Conservation (phyloP, 2,797 vertebrate species). For the Sardinella longiceps region DNA sequence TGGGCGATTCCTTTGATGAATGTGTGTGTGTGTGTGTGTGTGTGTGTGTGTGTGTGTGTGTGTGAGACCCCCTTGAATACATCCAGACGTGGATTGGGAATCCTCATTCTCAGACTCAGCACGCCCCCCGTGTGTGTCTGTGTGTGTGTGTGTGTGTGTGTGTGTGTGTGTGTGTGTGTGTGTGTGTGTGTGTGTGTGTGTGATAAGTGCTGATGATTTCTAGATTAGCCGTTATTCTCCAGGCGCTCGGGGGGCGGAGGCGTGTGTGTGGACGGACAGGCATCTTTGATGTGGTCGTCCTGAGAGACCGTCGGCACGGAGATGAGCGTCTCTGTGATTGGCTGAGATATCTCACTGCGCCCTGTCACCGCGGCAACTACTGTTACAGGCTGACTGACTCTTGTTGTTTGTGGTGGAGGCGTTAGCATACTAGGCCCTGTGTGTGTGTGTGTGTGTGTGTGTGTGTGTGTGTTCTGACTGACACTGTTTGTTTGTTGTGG, state of each 20-base stretch:
- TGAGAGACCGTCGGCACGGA: background rate
- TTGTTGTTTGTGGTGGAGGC: background rate
- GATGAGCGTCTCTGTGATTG: background rate
- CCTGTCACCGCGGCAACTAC: background rate
- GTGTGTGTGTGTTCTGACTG: too few species aligned
- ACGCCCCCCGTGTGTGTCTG: too few species aligned
- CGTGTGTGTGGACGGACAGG: background rate
- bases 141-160: too few species aligned
- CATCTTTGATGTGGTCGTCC: background rate
- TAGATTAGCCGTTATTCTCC: background rate
- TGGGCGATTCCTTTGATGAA: too few species aligned
- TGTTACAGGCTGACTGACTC: background rate
- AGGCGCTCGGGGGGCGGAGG: background rate
- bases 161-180: background rate
- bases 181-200: background rate
- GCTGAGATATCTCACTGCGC: background rate
- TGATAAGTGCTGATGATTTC: background rate
- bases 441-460: background rate
- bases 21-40: too few species aligned
- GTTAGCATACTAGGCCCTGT: slow-evolving; percentile 2
- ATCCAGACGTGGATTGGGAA: too few species aligned
- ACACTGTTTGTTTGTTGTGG: too few species aligned
- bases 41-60: background rate
- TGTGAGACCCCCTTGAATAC: too few species aligned
- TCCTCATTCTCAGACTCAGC: too few species aligned